These are phyloP conservation scores for Epinephelus coioides DNA, from an alignment of 2,797 vertebrate genomes.

Conservation along the genomic window DNA sequence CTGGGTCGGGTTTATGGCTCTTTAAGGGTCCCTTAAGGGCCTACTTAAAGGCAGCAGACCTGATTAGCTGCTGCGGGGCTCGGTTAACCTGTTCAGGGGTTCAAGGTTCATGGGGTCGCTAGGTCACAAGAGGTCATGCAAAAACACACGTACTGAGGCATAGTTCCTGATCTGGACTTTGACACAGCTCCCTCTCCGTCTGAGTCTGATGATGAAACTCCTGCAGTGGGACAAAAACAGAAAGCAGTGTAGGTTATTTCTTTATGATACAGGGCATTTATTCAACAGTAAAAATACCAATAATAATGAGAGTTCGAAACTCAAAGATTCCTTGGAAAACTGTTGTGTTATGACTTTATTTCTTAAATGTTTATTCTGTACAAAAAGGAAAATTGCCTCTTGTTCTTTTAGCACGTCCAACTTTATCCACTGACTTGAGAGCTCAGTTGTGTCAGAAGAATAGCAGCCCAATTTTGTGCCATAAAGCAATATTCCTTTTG, in stretches of 20 bases:
- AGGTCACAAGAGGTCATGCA: conserved; percentile 49
- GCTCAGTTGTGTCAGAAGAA: too few relatives aligned
- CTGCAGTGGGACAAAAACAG: conserved; percentile 73
- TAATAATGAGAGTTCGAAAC: background rate
- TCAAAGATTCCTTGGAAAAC: background rate
- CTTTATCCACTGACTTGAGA: too few relatives aligned
- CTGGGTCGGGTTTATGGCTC: conserved; percentile 37
- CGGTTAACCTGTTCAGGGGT: conserved; percentile 54
- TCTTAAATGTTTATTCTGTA: background rate
- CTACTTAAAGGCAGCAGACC: conserved; percentile 51
- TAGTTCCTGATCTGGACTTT: conserved; percentile 90
- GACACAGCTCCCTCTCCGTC: conserved; percentile 90
- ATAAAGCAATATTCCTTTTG: background rate
- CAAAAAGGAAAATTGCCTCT: background rate
- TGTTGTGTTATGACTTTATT: background rate
- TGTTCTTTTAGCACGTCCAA: background rate
- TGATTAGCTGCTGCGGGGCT: conserved; percentile 54
- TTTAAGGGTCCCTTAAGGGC: conserved; percentile 48
- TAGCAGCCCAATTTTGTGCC: background rate
- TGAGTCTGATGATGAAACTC: conserved; percentile 95
- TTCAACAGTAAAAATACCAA: background rate
- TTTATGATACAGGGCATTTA: background rate
- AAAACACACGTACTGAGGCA: conserved; percentile 94
- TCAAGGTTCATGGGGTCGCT: conserved; percentile 40
- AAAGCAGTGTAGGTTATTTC: conserved; percentile 5